Percentiles rank a stretch among this genome's conserved stretches.
Evolutionary conservation across 2,113 vertebrate genomes (phyloP).

Genomic region (Paradoxurus hermaphroditus): DNA sequence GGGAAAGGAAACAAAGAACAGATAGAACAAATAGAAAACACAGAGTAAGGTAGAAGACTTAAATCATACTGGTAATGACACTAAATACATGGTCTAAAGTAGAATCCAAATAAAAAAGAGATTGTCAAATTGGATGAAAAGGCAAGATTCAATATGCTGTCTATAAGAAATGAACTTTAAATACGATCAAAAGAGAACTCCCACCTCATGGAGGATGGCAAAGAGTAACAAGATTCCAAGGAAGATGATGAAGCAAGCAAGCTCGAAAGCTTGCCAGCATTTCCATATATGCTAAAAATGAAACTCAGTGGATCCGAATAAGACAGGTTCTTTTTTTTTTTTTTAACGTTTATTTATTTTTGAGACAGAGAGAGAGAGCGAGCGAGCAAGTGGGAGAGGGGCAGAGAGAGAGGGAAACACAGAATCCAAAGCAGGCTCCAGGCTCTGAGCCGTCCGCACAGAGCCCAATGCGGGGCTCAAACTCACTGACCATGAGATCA

Average conservation of each 20-base stretch:
- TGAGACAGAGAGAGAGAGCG: too few relatives aligned
- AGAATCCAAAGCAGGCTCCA: too few relatives aligned
- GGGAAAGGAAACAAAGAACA: background rate
- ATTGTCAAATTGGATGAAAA: background rate
- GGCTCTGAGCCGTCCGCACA: too few relatives aligned
- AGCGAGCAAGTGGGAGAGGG: too few relatives aligned
- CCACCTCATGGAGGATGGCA: background rate
- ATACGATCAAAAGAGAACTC: background rate
- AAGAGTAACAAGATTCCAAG: background rate
- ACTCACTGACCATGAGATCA: too few relatives aligned
- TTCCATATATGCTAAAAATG: background rate
- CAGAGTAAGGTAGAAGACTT: background rate
- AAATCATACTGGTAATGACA: background rate
- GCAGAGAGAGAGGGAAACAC: too few relatives aligned
- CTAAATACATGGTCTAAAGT: background rate
- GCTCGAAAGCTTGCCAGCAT: background rate
- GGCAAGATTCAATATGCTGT: background rate
- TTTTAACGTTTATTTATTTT: too few relatives aligned
- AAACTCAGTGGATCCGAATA: background rate
- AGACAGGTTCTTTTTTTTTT: background rate
- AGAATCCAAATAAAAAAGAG: background rate
- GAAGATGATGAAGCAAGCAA: background rate
- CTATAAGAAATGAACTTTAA: too few relatives aligned
- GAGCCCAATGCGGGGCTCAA: too few relatives aligned
- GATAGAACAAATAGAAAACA: background rate